phyloP scores from a whole-genome alignment of 2,797 vertebrate genomes.

The Pogoniulus pusillus region DNA sequence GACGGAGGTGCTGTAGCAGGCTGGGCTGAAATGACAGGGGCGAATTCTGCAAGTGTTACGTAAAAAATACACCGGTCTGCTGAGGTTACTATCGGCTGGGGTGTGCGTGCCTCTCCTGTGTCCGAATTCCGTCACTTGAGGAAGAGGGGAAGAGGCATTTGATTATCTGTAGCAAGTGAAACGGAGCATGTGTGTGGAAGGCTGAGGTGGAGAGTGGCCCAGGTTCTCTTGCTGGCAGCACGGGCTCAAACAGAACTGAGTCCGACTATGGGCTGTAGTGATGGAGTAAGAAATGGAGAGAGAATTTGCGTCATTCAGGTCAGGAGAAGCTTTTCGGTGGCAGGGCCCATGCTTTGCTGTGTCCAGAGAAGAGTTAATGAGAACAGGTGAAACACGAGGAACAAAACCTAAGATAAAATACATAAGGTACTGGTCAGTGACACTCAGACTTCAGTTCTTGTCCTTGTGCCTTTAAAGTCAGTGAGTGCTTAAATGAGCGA shows the following conservation, averaged over 20 bases:
- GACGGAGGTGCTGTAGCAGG: no score
- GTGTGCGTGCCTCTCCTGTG: neutral
- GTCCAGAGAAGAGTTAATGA: no score
- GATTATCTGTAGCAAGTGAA: neutral
- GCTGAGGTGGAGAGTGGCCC: neutral
- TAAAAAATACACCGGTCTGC: neutral
- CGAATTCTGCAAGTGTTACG: neutral
- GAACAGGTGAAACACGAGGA: neutral
- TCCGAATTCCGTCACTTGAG: neutral
- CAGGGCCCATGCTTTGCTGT: rapidly evolving
- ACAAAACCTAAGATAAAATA: neutral
- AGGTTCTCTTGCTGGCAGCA: neutral
- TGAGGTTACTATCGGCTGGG: neutral
- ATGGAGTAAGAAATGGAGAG: neutral
- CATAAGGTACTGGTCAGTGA: no score
- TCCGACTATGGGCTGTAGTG: rapidly evolving
- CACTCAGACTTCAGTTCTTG: rapidly evolving
- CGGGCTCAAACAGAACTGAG: neutral
- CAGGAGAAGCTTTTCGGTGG: neutral
- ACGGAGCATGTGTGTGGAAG: no score
- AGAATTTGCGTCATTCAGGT: rapidly evolving
- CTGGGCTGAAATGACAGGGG: rapidly evolving
- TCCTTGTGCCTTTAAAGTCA: neutral
- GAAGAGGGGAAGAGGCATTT: neutral
- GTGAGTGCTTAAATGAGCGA: rapidly evolving